Percentiles rank a stretch among this genome's conserved stretches.
These are phyloP conservation scores for Neoscelio sp. DNA, from an alignment of 2,888 invertebrate species.

Conservation along the genomic window DNA sequence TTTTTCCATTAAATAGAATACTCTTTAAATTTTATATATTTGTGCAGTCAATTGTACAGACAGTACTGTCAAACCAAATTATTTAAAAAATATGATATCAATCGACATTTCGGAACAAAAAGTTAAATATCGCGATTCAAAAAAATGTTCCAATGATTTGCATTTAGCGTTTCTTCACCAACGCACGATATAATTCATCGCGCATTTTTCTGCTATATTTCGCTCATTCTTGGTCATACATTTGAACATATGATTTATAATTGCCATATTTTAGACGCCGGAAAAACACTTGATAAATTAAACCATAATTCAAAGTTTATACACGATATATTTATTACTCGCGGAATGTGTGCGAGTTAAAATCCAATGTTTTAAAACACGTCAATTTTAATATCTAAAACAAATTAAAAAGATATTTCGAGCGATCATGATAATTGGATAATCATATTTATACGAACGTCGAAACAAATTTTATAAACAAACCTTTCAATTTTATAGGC, in stretches of 20 bases:
- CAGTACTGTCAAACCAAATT: no score
- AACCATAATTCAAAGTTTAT: slow-evolving; percentile 62
- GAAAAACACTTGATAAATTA: slow-evolving; percentile 66
- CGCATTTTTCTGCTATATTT: slow-evolving; percentile 54
- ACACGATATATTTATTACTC: slow-evolving; percentile 60
- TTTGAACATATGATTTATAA: slow-evolving; percentile 61
- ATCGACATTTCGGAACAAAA: background rate
- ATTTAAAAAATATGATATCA: no score
- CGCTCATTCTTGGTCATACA: slow-evolving; percentile 63
- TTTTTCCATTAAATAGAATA: slow-evolving; percentile 35
- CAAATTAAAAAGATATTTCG: slow-evolving; percentile 1
- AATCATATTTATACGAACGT: slow-evolving; percentile 50
- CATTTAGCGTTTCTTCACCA: slow-evolving; percentile 52
- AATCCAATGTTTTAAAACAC: background rate
- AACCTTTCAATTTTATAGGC: slow-evolving; percentile 63
- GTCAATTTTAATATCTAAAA: slow-evolving; percentile 1
- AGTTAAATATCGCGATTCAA: background rate
- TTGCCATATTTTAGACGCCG: slow-evolving; percentile 61
- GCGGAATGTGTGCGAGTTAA: slow-evolving; percentile 30
- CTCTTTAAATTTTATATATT: background rate
- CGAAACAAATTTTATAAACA: slow-evolving; percentile 56
- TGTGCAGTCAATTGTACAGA: background rate
- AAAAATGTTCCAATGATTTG: slow-evolving; percentile 40
- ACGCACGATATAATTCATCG: slow-evolving; percentile 51
- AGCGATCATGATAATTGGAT: slow-evolving; percentile 60